phyloP scores from a whole-genome alignment of 2,797 vertebrate genomes.

The Pipistrellus nathusii region DNA sequence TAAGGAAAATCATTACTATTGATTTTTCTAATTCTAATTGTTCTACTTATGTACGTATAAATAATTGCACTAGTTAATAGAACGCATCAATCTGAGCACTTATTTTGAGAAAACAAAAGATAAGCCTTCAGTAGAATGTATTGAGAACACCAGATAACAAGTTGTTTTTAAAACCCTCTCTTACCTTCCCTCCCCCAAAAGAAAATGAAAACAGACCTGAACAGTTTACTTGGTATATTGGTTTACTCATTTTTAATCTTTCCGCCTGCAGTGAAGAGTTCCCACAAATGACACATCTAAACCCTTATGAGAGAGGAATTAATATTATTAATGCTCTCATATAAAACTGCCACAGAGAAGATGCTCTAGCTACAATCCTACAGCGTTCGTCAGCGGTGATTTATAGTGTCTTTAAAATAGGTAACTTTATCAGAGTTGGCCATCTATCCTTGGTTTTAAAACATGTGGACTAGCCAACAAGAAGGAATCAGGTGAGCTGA shows the following conservation, averaged over 20 bases:
- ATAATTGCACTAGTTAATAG: slow-evolving; percentile 44
- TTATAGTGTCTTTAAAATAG: slow-evolving; percentile 74
- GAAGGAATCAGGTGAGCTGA: slow-evolving; percentile 28
- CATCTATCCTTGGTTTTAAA: slow-evolving; percentile 63
- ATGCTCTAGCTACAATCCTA: slow-evolving; percentile 8
- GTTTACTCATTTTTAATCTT: slow-evolving; percentile 86
- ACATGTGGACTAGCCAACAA: slow-evolving; percentile 30
- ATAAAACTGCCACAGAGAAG: slow-evolving; percentile 82
- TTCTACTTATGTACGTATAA: neutral
- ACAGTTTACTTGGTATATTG: slow-evolving; percentile 64
- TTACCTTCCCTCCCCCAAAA: neutral
- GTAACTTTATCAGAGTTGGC: slow-evolving; percentile 59
- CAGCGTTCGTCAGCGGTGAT: slow-evolving; percentile 43
- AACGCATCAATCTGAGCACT: slow-evolving; percentile 35
- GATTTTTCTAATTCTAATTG: slow-evolving; percentile 34
- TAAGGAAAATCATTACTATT: slow-evolving; percentile 46
- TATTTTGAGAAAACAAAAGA: slow-evolving; percentile 44
- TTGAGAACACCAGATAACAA: neutral
- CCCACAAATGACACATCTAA: slow-evolving; percentile 86
- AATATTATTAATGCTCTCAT: slow-evolving; percentile 84
- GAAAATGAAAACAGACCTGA: slow-evolving; percentile 42
- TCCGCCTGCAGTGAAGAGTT: slow-evolving; percentile 82
- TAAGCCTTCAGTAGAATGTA: neutral
- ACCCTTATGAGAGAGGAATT: slow-evolving; percentile 85
- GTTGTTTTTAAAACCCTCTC: neutral